These are phyloP conservation scores for Trilocha varians DNA, from an alignment of 2,888 invertebrate species.

Conservation along the genomic window DNA sequence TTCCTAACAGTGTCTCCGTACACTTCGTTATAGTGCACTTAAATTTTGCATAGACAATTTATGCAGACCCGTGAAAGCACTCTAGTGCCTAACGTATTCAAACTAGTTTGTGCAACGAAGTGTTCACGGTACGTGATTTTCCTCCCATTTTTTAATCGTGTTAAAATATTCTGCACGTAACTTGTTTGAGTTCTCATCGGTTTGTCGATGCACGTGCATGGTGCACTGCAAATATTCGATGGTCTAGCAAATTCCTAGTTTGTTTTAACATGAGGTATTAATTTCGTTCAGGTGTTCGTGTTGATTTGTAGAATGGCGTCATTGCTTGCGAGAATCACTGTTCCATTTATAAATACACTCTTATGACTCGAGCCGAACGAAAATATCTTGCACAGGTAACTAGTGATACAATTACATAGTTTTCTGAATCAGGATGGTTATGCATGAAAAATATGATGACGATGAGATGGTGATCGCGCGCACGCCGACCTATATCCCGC, in stretches of 20 bases:
- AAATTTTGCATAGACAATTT: neutral
- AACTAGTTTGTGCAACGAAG: neutral
- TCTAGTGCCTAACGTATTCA: neutral
- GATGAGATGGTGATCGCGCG: constrained; percentile 19
- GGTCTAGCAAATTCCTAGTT: neutral
- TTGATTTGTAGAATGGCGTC: neutral
- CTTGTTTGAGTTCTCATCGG: neutral
- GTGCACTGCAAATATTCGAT: neutral
- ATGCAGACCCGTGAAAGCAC: neutral
- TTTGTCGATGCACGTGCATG: neutral
- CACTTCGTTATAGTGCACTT: neutral
- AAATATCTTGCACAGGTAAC: constrained; percentile 2
- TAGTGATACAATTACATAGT: neutral
- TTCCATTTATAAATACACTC: neutral
- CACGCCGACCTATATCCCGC: constrained; percentile 44
- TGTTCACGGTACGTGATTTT: neutral
- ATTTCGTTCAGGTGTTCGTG: neutral
- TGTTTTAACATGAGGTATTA: neutral
- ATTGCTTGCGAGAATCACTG: neutral
- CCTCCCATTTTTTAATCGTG: neutral
- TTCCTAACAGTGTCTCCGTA: neutral
- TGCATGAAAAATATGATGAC: constrained; percentile 26
- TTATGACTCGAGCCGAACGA: constrained; percentile 1
- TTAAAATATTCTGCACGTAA: neutral
- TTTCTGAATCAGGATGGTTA: constrained; percentile 5